Base-by-base conservation (phyloP, 2,888 invertebrate genomes). In the Lomographa bimaculata region DNA sequence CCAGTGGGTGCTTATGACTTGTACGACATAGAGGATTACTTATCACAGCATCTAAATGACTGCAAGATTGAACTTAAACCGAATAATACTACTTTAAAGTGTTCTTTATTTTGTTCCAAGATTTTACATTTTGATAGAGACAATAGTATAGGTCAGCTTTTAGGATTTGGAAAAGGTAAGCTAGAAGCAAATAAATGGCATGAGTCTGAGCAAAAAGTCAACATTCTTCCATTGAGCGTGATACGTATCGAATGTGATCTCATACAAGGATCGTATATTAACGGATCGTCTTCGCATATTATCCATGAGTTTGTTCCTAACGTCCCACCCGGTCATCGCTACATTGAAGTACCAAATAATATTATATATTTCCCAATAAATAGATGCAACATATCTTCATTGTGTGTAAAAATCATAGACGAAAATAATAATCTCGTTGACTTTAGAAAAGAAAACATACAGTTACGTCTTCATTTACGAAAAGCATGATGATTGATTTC, bases 161-260 rank as follows among this genome's bases (percentile, higher is more conserved):
- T 36, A 7, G 36, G 36, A 3, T 36, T 36, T 11, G 1, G 3
- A 3, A 36, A 28, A 7, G 7, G n/a, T 1, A 36, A 10, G 9
- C 11, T 36, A 1, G 11, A 36, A 11, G 10, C 36, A 1, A 30
- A 38, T 38, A 30, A 21, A 32, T 26, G 19, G 25, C 38, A 38
- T 32, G 25, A 26, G 2, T 38, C 38, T 5, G 3, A 18, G 3
- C n/a, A 4, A 1, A 3, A n/a, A 10, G 14, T 38, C 6, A 38
- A 20, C 29, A 38, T 38, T 38, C 30, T 25, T 4, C 12, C 30
- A 0, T 1, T 14, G 14, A 9, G 24, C 4, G 30, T 25, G 8
- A 30, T 38, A 18, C 9, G 37, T 8, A 14, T 38, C 19, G 37
- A 38, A 25, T 38, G 37, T 38, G 24, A 38, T 8, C 10, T 38